Evolutionary conservation across 1,140 invertebrate genomes (phyloP).

Genomic region (Gryllus bimaculatus): DNA sequence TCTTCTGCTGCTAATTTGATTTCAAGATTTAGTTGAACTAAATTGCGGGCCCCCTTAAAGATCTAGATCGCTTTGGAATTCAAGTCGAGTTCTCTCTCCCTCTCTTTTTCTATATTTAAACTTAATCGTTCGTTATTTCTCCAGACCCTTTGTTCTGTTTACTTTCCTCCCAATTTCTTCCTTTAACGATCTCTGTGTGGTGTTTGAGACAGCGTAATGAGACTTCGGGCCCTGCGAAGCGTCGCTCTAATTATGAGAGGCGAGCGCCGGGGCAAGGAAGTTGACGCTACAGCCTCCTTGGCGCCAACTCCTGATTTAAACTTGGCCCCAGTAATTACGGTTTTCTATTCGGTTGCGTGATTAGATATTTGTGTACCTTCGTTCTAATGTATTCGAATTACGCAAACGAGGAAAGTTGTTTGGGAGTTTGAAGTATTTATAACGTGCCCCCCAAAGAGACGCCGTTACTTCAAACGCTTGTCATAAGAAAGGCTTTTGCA

Average conservation of each 20-base stretch:
- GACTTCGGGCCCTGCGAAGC: neutral
- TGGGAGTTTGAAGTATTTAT: too few relatives aligned
- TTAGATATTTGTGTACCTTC: neutral
- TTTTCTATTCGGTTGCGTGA: neutral
- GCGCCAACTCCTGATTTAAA: neutral
- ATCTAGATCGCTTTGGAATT: neutral
- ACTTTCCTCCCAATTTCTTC: slow-evolving; percentile 1
- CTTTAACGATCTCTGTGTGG: neutral
- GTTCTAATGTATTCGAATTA: neutral
- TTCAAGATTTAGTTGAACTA: too few relatives aligned
- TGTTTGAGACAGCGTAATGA: neutral
- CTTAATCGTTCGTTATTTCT: slow-evolving; percentile 1
- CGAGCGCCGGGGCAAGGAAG: neutral
- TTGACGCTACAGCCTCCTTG: neutral
- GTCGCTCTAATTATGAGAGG: neutral
- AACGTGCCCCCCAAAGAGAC: too few relatives aligned
- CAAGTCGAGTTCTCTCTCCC: neutral
- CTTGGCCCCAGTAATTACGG: neutral
- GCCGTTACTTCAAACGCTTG: too few relatives aligned
- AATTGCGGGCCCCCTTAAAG: neutral
- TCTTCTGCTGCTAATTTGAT: too few relatives aligned
- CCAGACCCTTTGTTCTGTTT: neutral
- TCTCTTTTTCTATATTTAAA: neutral
- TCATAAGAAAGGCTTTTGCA: too few relatives aligned
- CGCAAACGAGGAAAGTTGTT: too few relatives aligned